Evolutionary conservation across 2,888 invertebrate genomes (phyloP), one percentile per base, ranked within the genome.

Genomic region (Tineola bisselliella): DNA sequence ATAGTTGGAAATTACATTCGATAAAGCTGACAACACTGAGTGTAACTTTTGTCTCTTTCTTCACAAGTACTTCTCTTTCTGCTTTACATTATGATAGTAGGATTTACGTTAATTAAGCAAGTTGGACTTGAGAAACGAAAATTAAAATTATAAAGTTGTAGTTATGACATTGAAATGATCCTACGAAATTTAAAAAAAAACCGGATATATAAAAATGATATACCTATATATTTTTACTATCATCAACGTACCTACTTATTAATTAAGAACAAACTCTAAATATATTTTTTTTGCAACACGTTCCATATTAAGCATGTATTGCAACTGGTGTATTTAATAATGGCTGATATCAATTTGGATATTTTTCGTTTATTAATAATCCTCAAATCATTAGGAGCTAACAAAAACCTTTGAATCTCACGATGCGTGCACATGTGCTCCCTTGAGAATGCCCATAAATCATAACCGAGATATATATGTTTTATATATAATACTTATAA

Each of bases 341-440:
- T 38, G 3, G 38, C n/a, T 38, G 11, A 38, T 38, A 10, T 12
- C 3, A 38, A 38, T 12, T 38, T 6, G 10, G 38, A 38, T 38
- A 38, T 10, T 4, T 10, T 10, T 38, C 10, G 3, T 38, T 38
- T 25, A 25, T 38, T n/a, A 38, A 6, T 38, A 38, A 38, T 10
- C 38, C 6, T 38, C 5, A 12, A 12, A 38, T 38, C 74, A 81
- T 81, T 79, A 79, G 73, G 62, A 65, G 69, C 65, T 70, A 67
- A 80, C 68, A 79, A 81, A 84, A 83, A 79, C 67, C 64, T 66
- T 65, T 68, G 71, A 74, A 75, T 76, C 77, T 73, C 72, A 77
- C 70, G 77, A 76, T 77, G 74, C 72, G 75, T 77, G 76, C 84
- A 86, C 83, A 83, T 86, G 86, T 84, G 82, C 74, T 76, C 70